Evolutionary conservation across 2,113 vertebrate genomes (phyloP).

Genomic region (Pyxicephalus adspersus): DNA sequence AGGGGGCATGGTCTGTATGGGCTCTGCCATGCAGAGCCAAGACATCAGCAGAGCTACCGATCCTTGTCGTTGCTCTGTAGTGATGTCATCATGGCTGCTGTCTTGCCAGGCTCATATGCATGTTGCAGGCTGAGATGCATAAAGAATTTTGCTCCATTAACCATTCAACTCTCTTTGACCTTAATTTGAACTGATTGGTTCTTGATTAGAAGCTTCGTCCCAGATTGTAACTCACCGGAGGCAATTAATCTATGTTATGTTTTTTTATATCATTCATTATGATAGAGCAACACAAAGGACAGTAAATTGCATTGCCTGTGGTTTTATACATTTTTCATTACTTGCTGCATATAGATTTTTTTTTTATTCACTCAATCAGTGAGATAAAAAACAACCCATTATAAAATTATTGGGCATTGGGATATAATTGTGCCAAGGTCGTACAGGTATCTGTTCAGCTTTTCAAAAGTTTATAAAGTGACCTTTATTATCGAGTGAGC

Average conservation of each 20-base stretch:
- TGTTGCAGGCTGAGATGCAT: background rate
- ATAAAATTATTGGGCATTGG: no score
- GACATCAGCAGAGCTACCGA: background rate
- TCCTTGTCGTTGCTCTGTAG: background rate
- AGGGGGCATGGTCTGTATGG: background rate
- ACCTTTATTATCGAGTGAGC: no score
- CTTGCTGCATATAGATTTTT: no score
- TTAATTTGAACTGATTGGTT: conserved; percentile 23
- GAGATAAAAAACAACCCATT: no score
- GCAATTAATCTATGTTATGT: background rate
- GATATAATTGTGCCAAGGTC: no score
- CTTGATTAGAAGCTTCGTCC: background rate
- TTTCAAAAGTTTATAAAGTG: no score
- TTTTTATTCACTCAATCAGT: no score
- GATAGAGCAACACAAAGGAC: no score
- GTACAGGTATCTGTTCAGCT: no score
- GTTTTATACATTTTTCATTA: no score
- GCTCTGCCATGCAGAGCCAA: background rate
- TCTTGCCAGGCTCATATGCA: background rate
- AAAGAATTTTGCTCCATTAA: background rate
- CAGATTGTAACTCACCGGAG: background rate
- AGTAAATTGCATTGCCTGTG: no score
- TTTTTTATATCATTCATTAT: background rate
- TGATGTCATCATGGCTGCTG: background rate
- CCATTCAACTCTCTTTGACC: no score